Conservation (phyloP, 2,113 vertebrate species). For the Myrmecophaga tridactyla region DNA sequence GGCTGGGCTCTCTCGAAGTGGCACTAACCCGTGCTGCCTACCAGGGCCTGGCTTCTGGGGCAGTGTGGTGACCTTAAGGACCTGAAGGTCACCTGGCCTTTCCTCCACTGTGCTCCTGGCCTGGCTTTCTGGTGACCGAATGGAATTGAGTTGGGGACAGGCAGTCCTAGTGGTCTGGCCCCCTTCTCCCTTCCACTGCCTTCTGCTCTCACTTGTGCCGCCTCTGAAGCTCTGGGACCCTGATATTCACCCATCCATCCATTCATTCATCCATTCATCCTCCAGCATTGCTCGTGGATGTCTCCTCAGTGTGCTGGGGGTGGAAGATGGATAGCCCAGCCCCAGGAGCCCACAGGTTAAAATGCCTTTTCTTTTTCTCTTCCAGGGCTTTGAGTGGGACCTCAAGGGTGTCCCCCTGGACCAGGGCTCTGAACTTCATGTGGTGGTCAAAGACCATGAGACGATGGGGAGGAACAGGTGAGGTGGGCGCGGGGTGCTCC, state of each 20-base stretch:
- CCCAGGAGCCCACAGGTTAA: fast-evolving
- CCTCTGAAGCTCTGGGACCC: not conserved
- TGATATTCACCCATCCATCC: not conserved
- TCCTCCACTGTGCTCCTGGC: not conserved
- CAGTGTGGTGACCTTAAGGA: not conserved
- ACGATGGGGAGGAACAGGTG: slow-evolving; percentile 97
- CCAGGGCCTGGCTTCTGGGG: not conserved
- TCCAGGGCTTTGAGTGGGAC: slow-evolving; percentile 97
- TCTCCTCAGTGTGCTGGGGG: not conserved
- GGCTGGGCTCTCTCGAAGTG: not conserved
- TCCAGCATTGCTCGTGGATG: not conserved
- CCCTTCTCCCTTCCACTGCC: not conserved
- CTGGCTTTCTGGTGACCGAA: not conserved
- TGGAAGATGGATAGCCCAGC: not conserved
- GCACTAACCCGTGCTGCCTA: not conserved
- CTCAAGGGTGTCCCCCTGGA: slow-evolving; percentile 94
- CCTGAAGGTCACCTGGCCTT: not conserved
- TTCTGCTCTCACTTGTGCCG: not conserved
- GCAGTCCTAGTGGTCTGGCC: fast-evolving
- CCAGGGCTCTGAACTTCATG: slow-evolving; percentile 88
- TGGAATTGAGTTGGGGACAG: not conserved
- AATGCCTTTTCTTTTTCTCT: not conserved
- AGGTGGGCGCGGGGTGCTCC: not conserved
- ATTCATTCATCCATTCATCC: not conserved
- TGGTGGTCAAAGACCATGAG: slow-evolving; percentile 97